A percentile compares a stretch with the other conserved stretches of the same genome.
phyloP scores from a whole-genome alignment of 1,140 invertebrate species.

The Gyrodactylus bullatarudis region DNA sequence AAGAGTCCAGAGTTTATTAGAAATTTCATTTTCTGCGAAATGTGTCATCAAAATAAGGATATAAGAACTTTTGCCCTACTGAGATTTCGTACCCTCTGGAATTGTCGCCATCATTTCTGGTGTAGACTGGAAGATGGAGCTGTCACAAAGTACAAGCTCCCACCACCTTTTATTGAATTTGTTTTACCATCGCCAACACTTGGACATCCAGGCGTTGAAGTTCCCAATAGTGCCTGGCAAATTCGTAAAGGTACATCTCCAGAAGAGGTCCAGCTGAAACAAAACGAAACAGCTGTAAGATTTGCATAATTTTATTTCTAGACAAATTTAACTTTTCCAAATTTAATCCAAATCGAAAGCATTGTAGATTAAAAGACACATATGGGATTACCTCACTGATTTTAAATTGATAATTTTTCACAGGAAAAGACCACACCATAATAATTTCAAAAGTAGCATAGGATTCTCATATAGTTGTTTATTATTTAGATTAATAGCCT shows the following conservation, averaged over 20 bases:
- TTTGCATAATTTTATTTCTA: neutral
- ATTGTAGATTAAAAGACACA: too few species aligned
- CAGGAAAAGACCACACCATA: too few species aligned
- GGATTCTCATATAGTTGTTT: too few species aligned
- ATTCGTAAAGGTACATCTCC: neutral
- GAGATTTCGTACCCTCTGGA: conserved; percentile 73
- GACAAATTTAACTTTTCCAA: neutral
- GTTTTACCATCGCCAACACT: conserved; percentile 90
- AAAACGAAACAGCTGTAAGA: neutral
- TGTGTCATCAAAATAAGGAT: conserved; percentile 42
- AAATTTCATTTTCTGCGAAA: conserved; percentile 46
- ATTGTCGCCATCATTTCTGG: conserved; percentile 87
- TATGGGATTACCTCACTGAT: too few species aligned
- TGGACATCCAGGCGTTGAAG: conserved; percentile 23
- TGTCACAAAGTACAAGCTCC: conserved; percentile 66
- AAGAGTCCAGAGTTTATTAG: conserved; percentile 49
- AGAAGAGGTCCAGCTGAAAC: conserved; percentile 1
- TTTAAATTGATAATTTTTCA: too few species aligned
- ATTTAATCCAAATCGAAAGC: too few species aligned
- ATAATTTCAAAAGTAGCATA: too few species aligned
- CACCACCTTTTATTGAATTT: conserved; percentile 88
- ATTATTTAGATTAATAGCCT: too few species aligned
- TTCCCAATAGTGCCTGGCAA: neutral
- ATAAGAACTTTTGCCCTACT: conserved; percentile 41
- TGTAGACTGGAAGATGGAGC: conserved; percentile 87